Evolutionary conservation across 2,888 invertebrate genomes (phyloP), one percentile per base, ranked within the genome.

Genomic region (Rhogogaster chlorosoma): DNA sequence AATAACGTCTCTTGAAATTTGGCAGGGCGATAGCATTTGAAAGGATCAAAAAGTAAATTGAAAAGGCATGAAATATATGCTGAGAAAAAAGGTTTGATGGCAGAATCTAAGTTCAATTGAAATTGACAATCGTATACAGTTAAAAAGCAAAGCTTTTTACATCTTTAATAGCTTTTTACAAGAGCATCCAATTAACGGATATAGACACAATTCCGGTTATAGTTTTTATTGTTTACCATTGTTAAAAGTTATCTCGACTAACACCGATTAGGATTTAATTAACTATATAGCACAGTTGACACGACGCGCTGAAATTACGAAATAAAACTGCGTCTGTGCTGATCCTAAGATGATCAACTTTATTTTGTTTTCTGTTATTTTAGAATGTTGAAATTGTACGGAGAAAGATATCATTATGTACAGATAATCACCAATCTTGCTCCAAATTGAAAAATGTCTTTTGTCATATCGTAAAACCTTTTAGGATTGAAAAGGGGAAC

Each of bases 221-320:
- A 36, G 18, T 53, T 45, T 49, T n/a, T 77, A 45, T 77, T 77
- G 26, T 36, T 53, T 80, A 61, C 38, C 36, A 32, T 80, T 22
- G 32, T n/a, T n/a, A 5, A 57, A 80, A 57, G 22, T n/a, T 80
- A 80, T 61, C 26, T 57, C 36, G 15, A 38, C 22, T 61, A 80
- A 80, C 80, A 80, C 80, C 80, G 61, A 80, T 80, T 80, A 80
- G 80, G n/a, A 61, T n/a, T n/a, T n/a, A n/a, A n/a, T 61, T 80
- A 61, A 61, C 36, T 7, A 38, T 38, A 32, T 36, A 32, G 7
- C 1, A 18, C 6, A 77, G 77, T 80, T 61, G 36, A 36, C n/a
- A 80, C 38, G 38, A 61, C 57, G 22, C 38, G 32, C 77, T 32
- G 53, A 77, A 22, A 61, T 61, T 61, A 26, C 38, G 26, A 22